Evolutionary conservation across 2,797 vertebrate genomes (phyloP).

Genomic region (Dipus sagitta): DNA sequence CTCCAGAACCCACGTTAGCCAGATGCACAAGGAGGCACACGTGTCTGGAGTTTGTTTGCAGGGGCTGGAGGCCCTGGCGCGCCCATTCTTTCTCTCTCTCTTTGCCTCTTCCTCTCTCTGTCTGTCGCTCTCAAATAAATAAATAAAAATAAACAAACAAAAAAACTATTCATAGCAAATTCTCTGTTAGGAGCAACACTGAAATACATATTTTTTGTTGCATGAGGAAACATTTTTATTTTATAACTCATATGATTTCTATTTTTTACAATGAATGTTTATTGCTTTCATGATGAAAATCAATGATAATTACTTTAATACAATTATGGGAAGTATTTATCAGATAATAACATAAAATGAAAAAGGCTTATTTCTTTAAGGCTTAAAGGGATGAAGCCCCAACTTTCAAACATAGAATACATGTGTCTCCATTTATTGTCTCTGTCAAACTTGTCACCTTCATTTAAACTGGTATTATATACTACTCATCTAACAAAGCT

Average conservation of each 20-base stretch:
- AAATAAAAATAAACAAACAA: background rate
- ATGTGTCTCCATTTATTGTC: background rate
- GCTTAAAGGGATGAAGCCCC: background rate
- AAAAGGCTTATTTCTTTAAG: background rate
- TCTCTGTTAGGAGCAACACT: background rate
- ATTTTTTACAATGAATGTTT: background rate
- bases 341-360: background rate
- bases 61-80: too few relatives aligned
- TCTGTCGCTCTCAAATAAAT: too few relatives aligned
- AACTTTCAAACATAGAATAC: slow-evolving; percentile 1
- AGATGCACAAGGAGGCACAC: too few relatives aligned
- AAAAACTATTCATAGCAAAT: background rate
- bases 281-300: background rate
- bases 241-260: background rate
- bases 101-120: too few relatives aligned
- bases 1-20: too few relatives aligned
- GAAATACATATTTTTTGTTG: slow-evolving; percentile 1
- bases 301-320: background rate
- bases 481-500: background rate
- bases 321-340: background rate
- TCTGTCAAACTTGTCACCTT: background rate
- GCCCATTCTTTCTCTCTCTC: too few relatives aligned
- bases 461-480: background rate
- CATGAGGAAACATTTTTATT: too few relatives aligned
- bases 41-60: too few relatives aligned